Conservation (phyloP, 1,140 invertebrate genomes). For the Drosophila lini region DNA sequence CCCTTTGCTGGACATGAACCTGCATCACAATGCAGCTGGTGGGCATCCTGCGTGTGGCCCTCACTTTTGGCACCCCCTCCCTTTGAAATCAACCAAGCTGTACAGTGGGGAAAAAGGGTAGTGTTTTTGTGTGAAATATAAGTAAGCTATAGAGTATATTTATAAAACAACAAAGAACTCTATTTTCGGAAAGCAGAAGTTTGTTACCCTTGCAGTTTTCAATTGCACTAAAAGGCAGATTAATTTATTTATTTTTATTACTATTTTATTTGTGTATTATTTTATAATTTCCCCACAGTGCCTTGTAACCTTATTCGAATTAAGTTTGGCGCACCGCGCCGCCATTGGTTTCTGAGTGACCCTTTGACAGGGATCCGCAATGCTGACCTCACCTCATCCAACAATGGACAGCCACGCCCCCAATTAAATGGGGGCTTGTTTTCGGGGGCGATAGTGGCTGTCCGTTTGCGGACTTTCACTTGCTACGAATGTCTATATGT, state of each 20-base stretch:
- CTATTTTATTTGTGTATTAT: background rate
- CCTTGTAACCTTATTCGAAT: constrained; percentile 12
- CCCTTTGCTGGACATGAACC: constrained; percentile 27
- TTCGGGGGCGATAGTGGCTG: constrained; percentile 3
- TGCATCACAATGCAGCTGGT: constrained; percentile 36
- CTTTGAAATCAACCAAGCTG: background rate
- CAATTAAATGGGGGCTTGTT: constrained; percentile 19
- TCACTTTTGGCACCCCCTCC: background rate
- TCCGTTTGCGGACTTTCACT: constrained; percentile 28
- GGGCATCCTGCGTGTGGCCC: constrained; percentile 2
- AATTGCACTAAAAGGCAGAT: too few species aligned
- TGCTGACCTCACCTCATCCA: constrained; percentile 36
- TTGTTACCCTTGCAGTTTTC: too few species aligned
- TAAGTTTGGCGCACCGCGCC: constrained; percentile 28
- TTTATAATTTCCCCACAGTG: background rate
- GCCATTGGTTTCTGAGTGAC: constrained; percentile 30
- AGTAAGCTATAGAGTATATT: background rate
- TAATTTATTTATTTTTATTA: background rate
- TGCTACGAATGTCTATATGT: constrained; percentile 26
- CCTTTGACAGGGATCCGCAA: constrained; percentile 8
- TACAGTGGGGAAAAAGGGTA: background rate
- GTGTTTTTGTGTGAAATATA: background rate
- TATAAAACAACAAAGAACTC: too few species aligned
- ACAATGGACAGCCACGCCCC: constrained; percentile 29
- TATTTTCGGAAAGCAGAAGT: too few species aligned